Conservation (phyloP, 2,888 invertebrate genomes). For the Thymelicus acteon region DNA sequence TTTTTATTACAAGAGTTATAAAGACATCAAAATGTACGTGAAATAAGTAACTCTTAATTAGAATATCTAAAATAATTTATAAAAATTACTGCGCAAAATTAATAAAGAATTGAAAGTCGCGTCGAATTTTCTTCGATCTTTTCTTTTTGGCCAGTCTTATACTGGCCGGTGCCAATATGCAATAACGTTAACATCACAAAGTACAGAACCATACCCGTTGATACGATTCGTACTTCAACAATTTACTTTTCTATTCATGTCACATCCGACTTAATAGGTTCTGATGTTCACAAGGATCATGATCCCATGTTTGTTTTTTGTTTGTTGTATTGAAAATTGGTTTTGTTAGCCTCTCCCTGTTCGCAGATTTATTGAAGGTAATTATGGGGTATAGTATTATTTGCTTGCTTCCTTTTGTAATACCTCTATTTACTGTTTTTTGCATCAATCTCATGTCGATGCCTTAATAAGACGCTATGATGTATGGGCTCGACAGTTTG, state of each 20-base stretch:
- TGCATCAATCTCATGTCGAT: slow-evolving; percentile 49
- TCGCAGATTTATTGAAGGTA: slow-evolving; percentile 69
- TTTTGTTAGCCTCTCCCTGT: slow-evolving; percentile 48
- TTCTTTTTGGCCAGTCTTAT: too few relatives aligned
- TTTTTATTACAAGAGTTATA: too few relatives aligned
- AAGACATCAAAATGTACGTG: too few relatives aligned
- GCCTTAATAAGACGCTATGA: slow-evolving; percentile 48
- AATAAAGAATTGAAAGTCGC: too few relatives aligned
- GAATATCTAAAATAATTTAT: too few relatives aligned
- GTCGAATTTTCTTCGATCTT: too few relatives aligned
- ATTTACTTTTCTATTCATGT: slow-evolving; percentile 46
- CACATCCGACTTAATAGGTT: slow-evolving; percentile 48
- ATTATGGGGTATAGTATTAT: slow-evolving; percentile 64
- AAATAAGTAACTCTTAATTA: too few relatives aligned
- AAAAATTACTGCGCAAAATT: too few relatives aligned
- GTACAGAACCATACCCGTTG: too few relatives aligned
- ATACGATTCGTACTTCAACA: neutral
- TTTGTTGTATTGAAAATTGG: slow-evolving; percentile 56
- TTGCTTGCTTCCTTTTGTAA: slow-evolving; percentile 48
- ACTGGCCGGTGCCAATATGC: too few relatives aligned
- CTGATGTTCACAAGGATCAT: slow-evolving; percentile 47
- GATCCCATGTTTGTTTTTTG: slow-evolving; percentile 48
- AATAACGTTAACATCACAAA: too few relatives aligned
- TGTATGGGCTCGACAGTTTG: slow-evolving; percentile 47
- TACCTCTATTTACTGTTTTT: slow-evolving; percentile 43